Base-by-base conservation (phyloP, 2,113 vertebrate genomes). In the Noturus placidus region DNA sequence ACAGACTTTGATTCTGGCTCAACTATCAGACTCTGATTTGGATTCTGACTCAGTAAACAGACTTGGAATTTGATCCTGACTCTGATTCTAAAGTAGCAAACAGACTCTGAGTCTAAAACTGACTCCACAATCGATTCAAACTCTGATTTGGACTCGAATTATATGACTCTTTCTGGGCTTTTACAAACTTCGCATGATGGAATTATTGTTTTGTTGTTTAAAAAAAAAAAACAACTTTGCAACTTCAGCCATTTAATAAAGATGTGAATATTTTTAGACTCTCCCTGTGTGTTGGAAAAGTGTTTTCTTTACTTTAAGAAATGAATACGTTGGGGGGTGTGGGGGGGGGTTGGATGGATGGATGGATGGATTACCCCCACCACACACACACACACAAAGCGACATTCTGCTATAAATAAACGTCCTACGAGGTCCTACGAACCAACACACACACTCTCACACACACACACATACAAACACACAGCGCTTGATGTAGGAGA, bases 381-480 rank as follows among this genome's bases (percentile, higher is more conserved):
- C 76, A 65, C 82, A 25, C 88, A 72, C 91, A 89, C 91, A 88
- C 86, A 46, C 74, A 22, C 69, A 35, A 72, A 30, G 27, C 89
- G 27, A 92, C 92, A 90, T 86, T 89, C 85, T 90, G 91, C 94
- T 95, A 96, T 95, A 95, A 95, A 93, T 95, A 95, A 94, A 94
- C 91, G 94, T 94, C 95, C 95, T 95, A 95, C 95, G 95, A 95
- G 95, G 93, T 95, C 94, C 93, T 93, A 92, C 79, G 92, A 92
- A 85, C 87, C n/a, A 80, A 52, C 90, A 90, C 74, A 83, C 38
- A 52, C 90, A 90, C 74, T 82, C 35, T 19, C 30, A 78, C 14
- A 52, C 90, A 90, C 74, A 83, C 38, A 35, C 9, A 50, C 9
- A 79, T 2, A 52, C 90, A 90, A 69, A 83, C 20, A 35, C 35